Evolutionary conservation across 2,888 invertebrate species (phyloP), one percentile per base, ranked within the genome.

Genomic region (Caenorhabditis macrosperma): DNA sequence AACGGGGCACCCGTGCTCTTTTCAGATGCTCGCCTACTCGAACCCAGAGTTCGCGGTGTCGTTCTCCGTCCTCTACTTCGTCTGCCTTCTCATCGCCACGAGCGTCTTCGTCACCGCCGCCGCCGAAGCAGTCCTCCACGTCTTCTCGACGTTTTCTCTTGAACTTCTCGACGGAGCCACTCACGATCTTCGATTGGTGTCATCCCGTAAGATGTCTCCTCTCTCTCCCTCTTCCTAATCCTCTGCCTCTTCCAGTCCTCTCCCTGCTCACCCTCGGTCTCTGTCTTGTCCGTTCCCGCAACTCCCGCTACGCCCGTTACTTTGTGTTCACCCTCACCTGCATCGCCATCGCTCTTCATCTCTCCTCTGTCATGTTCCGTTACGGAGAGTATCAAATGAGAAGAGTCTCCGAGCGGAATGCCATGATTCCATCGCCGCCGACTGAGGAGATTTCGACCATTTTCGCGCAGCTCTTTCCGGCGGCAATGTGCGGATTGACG

Each of bases 81-180:
- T 81, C 15, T 72, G 76, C 44, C 55, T 67, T 12, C 46, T 71
- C 12, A 22, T 77, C 0, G 81, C 81, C 26, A 72, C 74, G 10
- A 68, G 67, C 17, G 46, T 67, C 0, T 81, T 77, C 28, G 30
- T 76, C 15, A 59, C 76, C 2, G 54, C 81, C 1, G 81, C 63
- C 3, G 68, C 81, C 12, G 81, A 81, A 77, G 81, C 81, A 1
- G 52, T 81, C 15, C 54, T 81, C 10, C 81, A 81, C 30, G 52
- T 81, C 15, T 72, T 77, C 35, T 76, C 81, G 0, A 66, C 57
- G 9, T 67, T 67, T 20, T 46, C 46, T 0, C 20, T 76, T 12
- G 76, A 67, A n/a, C 60, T 77, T 2, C 38, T 81, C 24, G 81
- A 81, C 48, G 81, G 71, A 15, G 81, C 81, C 10, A 72, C 71